Base-by-base conservation (phyloP, 2,888 invertebrate genomes). In the Aphidius colemani region DNA sequence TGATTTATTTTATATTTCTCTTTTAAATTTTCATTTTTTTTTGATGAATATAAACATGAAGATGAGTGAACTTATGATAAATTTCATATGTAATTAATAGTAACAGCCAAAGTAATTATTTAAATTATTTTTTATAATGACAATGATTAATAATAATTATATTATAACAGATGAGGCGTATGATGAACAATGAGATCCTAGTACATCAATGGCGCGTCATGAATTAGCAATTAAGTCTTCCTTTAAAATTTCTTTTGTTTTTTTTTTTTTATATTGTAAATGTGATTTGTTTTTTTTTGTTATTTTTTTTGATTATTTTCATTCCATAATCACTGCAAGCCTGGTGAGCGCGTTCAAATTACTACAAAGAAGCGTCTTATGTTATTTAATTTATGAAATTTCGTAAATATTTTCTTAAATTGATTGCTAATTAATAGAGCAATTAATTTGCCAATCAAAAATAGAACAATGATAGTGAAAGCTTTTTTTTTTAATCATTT, bases 131-230 rank as follows among this genome's bases (percentile, higher is more conserved):
- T 51, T 11, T 3, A n/a, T 43, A n/a, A 18, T 44, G 41, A 56
- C 51, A 60, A 57, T 53, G 39, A 66, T 59, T 13, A 56, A 49
- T 60, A 60, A 57, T 40, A 61, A 63, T 58, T 69, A 71, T 72
- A 69, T 72, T 70, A 65, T 67, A 74, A 75, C 70, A 69, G 70
- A 70, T 66, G 18, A 59, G 68, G 71, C 72, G 66, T 72, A 68
- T 67, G 69, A 67, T 67, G 67, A 69, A 62, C 67, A 58, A 69
- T 63, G 65, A 70, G 66, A 70, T 69, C 68, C 68, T 67, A 65
- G 65, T 67, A 67, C 67, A 70, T 66, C 53, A 69, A 67, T 66
- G 66, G 64, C 69, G 67, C 68, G 67, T 66, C 65, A 67, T 65
- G 60, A 61, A 62, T 65, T 67, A 62, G 66, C 69, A 50, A 65